Evolutionary conservation across 2,113 vertebrate species (phyloP).

Genomic region (Passer montanus): DNA sequence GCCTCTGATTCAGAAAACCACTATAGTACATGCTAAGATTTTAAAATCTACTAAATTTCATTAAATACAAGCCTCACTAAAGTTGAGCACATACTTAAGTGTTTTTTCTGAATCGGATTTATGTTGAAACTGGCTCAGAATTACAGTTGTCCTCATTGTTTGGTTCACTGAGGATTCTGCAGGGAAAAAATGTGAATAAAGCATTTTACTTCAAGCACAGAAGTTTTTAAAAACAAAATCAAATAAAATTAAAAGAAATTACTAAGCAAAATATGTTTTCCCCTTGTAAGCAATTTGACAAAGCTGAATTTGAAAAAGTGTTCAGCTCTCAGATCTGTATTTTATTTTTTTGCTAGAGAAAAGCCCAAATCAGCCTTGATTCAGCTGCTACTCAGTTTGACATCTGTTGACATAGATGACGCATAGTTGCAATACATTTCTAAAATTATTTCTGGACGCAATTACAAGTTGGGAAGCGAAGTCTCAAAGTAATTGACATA

Average conservation of each 20-base stretch:
- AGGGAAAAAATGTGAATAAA: not conserved
- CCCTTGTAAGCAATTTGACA: not conserved
- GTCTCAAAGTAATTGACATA: not conserved
- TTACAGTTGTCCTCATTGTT: conserved; percentile 22
- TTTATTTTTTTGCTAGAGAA: not conserved
- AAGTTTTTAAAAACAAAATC: not conserved
- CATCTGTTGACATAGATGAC: not conserved
- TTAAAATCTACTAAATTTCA: conserved; percentile 4
- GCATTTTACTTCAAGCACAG: not conserved
- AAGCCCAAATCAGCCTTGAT: not conserved
- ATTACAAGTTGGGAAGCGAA: not conserved
- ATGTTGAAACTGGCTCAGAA: conserved; percentile 52
- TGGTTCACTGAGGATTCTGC: conserved; percentile 12
- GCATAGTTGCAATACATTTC: not conserved
- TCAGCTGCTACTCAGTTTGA: not conserved
- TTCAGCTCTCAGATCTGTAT: not conserved
- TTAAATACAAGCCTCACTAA: not conserved
- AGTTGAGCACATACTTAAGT: not conserved
- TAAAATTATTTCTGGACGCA: not conserved
- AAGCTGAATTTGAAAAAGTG: not conserved
- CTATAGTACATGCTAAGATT: conserved; percentile 2
- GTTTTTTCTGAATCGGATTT: conserved; percentile 30
- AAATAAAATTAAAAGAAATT: not conserved
- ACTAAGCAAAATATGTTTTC: not conserved
- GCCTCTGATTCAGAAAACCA: conserved; percentile 1